Conservation (phyloP, 2,888 invertebrate genomes). For the Brenthis ino region DNA sequence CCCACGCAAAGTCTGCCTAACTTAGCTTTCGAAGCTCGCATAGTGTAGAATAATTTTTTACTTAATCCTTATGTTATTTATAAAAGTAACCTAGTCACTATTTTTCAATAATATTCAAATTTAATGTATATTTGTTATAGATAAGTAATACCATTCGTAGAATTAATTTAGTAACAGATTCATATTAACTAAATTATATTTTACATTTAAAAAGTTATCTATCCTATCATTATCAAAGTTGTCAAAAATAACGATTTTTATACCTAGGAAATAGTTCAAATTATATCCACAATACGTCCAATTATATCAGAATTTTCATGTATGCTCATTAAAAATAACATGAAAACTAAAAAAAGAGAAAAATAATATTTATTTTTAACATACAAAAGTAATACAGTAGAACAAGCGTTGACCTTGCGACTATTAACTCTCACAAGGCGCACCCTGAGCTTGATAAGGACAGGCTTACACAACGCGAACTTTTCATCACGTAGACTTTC, state of each 20-base stretch:
- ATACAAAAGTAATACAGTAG: slow-evolving; percentile 19
- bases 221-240: no score
- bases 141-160: no score
- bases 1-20: slow-evolving; percentile 64
- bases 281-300: no score
- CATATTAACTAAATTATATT: no score
- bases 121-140: neutral
- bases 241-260: no score
- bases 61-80: neutral
- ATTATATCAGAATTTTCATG: no score
- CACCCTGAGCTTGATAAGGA: slow-evolving; percentile 9
- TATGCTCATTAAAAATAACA: no score
- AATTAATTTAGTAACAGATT: no score
- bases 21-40: slow-evolving; percentile 42
- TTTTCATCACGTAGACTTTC: slow-evolving; percentile 13
- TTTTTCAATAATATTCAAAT: neutral
- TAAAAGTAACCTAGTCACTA: neutral
- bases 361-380: slow-evolving; percentile 29
- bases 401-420: slow-evolving; percentile 13
- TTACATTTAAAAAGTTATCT: no score
- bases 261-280: no score
- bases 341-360: neutral
- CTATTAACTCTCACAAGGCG: slow-evolving; percentile 12
- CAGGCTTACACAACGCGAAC: neutral
- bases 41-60: neutral